These are phyloP conservation scores for Trichonephila clavipes DNA, from an alignment of 1,140 invertebrate genomes.

Conservation along the genomic window DNA sequence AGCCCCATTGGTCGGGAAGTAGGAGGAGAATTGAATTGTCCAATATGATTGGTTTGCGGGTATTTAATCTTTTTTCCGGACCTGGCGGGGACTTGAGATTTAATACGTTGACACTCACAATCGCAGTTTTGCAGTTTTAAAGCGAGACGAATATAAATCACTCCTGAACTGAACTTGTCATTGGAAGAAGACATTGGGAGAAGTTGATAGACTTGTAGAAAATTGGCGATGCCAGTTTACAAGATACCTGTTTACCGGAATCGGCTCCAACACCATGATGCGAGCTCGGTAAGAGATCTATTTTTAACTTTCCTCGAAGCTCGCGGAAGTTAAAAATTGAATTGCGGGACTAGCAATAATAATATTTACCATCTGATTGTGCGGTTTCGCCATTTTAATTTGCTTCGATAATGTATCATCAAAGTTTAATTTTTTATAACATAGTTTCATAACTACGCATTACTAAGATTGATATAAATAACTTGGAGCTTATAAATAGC, in stretches of 20 bases:
- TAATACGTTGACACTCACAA: not conserved
- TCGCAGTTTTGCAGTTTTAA: not conserved
- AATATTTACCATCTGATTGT: too few relatives aligned
- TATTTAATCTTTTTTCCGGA: not conserved
- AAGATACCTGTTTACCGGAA: not conserved
- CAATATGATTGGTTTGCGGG: not conserved
- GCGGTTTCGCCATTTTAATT: too few relatives aligned
- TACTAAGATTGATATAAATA: too few relatives aligned
- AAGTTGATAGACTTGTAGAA: not conserved
- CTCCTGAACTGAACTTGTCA: not conserved
- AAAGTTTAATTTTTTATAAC: too few relatives aligned
- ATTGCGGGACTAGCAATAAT: too few relatives aligned
- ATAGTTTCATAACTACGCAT: too few relatives aligned
- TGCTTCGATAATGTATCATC: too few relatives aligned
- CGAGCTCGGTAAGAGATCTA: too few relatives aligned
- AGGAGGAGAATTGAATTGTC: not conserved
- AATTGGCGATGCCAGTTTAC: not conserved
- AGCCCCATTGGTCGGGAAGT: not conserved
- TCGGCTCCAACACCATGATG: not conserved
- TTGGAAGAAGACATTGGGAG: not conserved
- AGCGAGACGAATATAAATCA: too few relatives aligned
- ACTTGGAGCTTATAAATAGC: too few relatives aligned
- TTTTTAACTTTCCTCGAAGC: too few relatives aligned
- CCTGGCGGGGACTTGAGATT: not conserved
- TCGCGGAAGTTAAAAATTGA: too few relatives aligned